Evolutionary conservation across 2,797 vertebrate species (phyloP).

Genomic region (Acanthopagrus latus): DNA sequence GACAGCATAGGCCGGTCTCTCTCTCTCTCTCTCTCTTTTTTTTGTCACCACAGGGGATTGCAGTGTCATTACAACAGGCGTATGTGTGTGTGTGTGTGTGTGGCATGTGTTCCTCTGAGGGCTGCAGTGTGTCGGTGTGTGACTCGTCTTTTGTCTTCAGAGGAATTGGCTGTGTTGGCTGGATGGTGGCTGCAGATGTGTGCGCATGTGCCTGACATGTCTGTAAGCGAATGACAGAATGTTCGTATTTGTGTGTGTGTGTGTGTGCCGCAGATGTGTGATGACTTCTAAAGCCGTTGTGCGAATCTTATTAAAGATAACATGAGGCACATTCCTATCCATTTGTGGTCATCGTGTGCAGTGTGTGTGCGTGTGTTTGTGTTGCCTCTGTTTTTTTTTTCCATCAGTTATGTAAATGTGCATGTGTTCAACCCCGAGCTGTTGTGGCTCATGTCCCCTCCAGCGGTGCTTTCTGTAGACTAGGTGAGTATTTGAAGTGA

Average conservation of each 20-base stretch:
- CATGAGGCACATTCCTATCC: conserved; percentile 33
- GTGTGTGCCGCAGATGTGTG: conserved; percentile 56
- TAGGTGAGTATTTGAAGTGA: conserved; percentile 68
- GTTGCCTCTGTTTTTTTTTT: conserved; percentile 24
- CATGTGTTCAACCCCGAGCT: conserved; percentile 31
- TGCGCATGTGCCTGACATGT: conserved; percentile 15
- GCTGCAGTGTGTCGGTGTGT: conserved; percentile 41
- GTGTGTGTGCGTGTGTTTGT: neutral
- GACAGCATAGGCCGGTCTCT: conserved; percentile 35
- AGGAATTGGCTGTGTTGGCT: conserved; percentile 56
- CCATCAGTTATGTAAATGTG: conserved; percentile 41
- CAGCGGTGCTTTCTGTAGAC: conserved; percentile 52
- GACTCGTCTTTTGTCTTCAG: conserved; percentile 66
- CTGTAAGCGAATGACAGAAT: conserved; percentile 1
- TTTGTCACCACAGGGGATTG: conserved; percentile 52
- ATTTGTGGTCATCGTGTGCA: conserved; percentile 35
- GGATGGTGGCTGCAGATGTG: neutral
- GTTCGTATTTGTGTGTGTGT: conserved; percentile 36
- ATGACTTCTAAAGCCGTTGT: conserved; percentile 40
- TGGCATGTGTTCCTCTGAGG: conserved; percentile 20
- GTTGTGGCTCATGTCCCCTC: conserved; percentile 36
- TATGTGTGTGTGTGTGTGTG: conserved; percentile 16
- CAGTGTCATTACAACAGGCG: conserved; percentile 45
- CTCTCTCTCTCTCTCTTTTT: conserved; percentile 26
- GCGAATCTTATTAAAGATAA: conserved; percentile 29